Percentiles rank a stretch among this genome's conserved stretches.
These are phyloP conservation scores for Tricholaema leucomelas DNA, from an alignment of 2,113 vertebrate species.

Conservation along the genomic window DNA sequence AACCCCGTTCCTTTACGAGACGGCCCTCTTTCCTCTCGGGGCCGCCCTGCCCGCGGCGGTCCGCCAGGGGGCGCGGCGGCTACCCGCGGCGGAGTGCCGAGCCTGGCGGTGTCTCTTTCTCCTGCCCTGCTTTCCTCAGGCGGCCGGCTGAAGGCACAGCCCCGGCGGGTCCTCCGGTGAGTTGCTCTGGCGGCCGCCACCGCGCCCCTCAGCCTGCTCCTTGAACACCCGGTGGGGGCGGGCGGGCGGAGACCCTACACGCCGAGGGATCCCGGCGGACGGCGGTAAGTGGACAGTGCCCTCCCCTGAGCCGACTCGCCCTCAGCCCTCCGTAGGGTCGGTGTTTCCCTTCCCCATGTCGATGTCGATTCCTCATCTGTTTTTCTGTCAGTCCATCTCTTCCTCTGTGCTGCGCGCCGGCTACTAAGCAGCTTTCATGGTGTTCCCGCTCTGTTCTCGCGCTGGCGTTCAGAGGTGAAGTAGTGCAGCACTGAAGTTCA, in stretches of 20 bases:
- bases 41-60: neutral
- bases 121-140: neutral
- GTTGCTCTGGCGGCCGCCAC: neutral
- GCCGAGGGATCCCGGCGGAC: neutral
- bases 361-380: rapidly evolving
- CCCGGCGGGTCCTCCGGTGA: neutral
- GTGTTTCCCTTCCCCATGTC: neutral
- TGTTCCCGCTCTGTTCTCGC: too few relatives aligned
- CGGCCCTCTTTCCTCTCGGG: too few relatives aligned
- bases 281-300: neutral
- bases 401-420: neutral
- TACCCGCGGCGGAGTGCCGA: neutral
- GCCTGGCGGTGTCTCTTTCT: neutral
- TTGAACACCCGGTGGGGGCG: too few relatives aligned
- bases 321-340: neutral
- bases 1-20: too few relatives aligned
- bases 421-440: neutral
- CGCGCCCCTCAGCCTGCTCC: neutral
- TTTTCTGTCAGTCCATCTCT: rapidly evolving
- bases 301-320: too few relatives aligned
- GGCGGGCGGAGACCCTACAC: neutral
- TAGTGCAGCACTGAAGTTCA: neutral
- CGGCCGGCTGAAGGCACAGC: neutral
- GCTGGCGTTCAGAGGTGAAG: neutral
- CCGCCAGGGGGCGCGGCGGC: neutral